These are phyloP conservation scores for Neodon shergylaensis DNA, from an alignment of 2,113 vertebrate genomes.

Conservation along the genomic window DNA sequence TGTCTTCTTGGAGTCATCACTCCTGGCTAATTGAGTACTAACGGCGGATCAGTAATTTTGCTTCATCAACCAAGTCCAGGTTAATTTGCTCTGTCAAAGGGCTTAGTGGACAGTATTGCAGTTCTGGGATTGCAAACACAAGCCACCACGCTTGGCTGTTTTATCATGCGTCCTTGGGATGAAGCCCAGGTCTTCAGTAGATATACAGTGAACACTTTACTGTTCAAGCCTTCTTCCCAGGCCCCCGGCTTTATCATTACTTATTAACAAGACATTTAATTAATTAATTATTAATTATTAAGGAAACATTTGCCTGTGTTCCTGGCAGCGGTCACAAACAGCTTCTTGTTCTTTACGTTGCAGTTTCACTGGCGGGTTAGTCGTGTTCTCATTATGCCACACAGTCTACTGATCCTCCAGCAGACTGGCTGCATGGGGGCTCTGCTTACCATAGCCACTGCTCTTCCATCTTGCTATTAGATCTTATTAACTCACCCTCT, in stretches of 20 bases:
- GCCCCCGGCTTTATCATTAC: neutral
- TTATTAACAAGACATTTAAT: neutral
- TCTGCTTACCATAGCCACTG: neutral
- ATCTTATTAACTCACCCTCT: neutral
- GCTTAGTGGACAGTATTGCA: slow-evolving; percentile 30
- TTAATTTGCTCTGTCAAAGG: slow-evolving; percentile 63
- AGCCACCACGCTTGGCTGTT: neutral
- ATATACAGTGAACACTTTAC: neutral
- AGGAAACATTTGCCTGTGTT: neutral
- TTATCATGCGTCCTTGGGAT: neutral
- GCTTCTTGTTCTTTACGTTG: neutral
- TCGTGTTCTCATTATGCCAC: neutral
- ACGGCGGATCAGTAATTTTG: slow-evolving; percentile 71
- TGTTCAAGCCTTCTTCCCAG: neutral
- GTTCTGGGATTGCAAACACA: neutral
- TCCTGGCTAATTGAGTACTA: slow-evolving; percentile 75
- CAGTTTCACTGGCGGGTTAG: neutral
- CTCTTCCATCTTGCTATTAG: neutral
- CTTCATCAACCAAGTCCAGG: slow-evolving; percentile 67
- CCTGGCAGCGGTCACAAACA: neutral
- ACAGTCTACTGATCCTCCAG: neutral
- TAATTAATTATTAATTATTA: neutral
- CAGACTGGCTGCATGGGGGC: neutral
- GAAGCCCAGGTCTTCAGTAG: neutral
- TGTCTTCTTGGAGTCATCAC: slow-evolving; percentile 73